Base-by-base conservation (phyloP, 2,113 vertebrate species). In the Erythrocercus mccallii region DNA sequence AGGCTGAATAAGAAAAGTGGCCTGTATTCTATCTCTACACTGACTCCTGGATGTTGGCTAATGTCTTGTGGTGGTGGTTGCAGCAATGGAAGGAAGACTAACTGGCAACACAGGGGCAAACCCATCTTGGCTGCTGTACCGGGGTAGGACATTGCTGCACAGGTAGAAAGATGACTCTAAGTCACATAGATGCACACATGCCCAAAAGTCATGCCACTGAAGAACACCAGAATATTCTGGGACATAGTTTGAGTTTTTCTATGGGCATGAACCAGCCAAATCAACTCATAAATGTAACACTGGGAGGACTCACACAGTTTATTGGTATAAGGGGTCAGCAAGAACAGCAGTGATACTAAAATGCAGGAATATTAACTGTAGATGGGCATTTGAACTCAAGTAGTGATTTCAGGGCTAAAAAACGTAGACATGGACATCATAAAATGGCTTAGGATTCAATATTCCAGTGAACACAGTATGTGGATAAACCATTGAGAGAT, bases 151-250 rank as follows among this genome's bases (percentile, higher is more conserved):
- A 28, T 23, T 0, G 0, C 62, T 45, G 45, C 22, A 45, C 2
- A 18, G 27, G 11, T 33, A 27, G 33, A 22, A 77, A 60, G 5
- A 42, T 5, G 6, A 45, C 33, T 69, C 22, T 45, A 44, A 12
- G 14, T 44, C 22, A 60, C 10, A 14, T 12, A 37, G 31, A 27
- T 9, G 31, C 27, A 23, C 0, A 15, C 0, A 1, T 51, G 28
- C 15, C 33, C 38, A 53, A 53, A 66, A 69, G 11, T 53, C 6
- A 5, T 0, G 0, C 14, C 27, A 33, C 22, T 38, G 27, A 60
- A 33, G 18, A 69, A 15, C 27, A 68, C 7, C 33, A 68, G 9
- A 60, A 38, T 8, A 12, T 74, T 58, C 4, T 79, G 24, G 25
- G 25, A 65, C 13, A 37, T 2, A 58, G 18, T 37, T 85, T 2